Conservation (phyloP, 2,113 vertebrate genomes). For the Edolisoma coerulescens region DNA sequence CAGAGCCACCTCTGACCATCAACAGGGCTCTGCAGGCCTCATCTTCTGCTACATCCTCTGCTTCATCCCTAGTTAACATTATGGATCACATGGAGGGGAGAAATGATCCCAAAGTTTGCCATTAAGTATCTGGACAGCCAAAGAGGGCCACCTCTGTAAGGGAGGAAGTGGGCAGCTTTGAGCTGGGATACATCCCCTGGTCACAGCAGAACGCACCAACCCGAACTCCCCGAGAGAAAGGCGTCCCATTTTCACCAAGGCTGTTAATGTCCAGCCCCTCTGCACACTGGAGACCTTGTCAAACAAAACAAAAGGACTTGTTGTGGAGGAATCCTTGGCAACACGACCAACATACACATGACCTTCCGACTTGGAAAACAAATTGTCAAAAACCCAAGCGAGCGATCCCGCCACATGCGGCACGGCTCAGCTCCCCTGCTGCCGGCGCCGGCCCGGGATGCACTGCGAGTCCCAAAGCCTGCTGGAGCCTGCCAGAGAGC, state of each 20-base stretch:
- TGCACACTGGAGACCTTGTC: not conserved
- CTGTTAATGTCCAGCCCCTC: not conserved
- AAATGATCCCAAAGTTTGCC: not conserved
- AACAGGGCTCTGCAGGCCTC: not conserved
- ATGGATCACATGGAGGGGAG: not conserved
- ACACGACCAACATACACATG: not conserved
- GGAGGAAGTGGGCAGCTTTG: not conserved
- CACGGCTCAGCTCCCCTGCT: not conserved
- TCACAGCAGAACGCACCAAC: not conserved
- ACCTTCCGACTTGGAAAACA: not conserved
- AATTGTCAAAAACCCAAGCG: not conserved
- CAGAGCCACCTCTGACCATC: not conserved
- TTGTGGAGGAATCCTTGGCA: slow-evolving; percentile 45
- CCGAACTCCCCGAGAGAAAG: not conserved
- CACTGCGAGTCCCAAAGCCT: accelerated
- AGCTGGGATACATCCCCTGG: accelerated
- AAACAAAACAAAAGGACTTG: slow-evolving; percentile 33
- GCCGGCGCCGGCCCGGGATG: accelerated
- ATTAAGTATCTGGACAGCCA: not conserved
- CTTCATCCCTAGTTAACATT: not conserved
- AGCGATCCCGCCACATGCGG: accelerated
- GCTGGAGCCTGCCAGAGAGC: not conserved
- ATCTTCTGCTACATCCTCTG: not conserved
- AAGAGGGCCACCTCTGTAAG: not conserved
- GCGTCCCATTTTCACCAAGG: not conserved